phyloP scores from a whole-genome alignment of 2,888 invertebrate species.

The Callyntrura sp. region DNA sequence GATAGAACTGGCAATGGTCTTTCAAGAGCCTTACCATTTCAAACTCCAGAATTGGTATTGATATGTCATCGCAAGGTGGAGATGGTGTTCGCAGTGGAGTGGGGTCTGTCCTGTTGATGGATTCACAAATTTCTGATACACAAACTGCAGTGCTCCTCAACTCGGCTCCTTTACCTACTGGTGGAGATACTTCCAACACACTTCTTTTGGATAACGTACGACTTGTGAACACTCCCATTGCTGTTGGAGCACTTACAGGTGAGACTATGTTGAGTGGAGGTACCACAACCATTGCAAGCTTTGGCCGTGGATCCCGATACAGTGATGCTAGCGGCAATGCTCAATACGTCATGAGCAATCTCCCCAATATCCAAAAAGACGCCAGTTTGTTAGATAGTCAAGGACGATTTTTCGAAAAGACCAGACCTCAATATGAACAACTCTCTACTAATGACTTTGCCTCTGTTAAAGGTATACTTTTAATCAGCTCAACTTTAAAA shows the following conservation, averaged over 20 bases:
- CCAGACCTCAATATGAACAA: conserved; percentile 80
- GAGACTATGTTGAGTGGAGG: conserved; percentile 70
- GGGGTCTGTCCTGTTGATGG: conserved; percentile 79
- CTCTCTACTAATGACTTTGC: conserved; percentile 72
- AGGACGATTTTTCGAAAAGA: conserved; percentile 79
- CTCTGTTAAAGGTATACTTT: conserved; percentile 80
- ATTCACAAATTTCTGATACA: conserved; percentile 78
- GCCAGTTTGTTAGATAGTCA: conserved; percentile 75
- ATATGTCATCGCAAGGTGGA: conserved; percentile 67
- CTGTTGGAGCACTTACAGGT: conserved; percentile 62
- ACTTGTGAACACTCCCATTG: conserved; percentile 64
- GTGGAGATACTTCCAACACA: conserved; percentile 77
- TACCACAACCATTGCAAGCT: conserved; percentile 70
- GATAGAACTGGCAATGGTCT: conserved; percentile 84
- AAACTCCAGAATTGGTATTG: conserved; percentile 79
- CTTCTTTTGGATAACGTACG: conserved; percentile 81
- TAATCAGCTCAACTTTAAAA: too few species aligned
- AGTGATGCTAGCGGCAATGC: conserved; percentile 74
- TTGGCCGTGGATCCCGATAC: conserved; percentile 82
- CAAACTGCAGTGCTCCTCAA: conserved; percentile 71
- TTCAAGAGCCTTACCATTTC: conserved; percentile 78
- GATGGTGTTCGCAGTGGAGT: conserved; percentile 64
- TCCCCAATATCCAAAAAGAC: conserved; percentile 75
- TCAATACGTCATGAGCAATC: conserved; percentile 45
- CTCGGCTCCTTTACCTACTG: conserved; percentile 53